Conservation (phyloP, 2,888 invertebrate genomes). For the Ormia ochracea region DNA sequence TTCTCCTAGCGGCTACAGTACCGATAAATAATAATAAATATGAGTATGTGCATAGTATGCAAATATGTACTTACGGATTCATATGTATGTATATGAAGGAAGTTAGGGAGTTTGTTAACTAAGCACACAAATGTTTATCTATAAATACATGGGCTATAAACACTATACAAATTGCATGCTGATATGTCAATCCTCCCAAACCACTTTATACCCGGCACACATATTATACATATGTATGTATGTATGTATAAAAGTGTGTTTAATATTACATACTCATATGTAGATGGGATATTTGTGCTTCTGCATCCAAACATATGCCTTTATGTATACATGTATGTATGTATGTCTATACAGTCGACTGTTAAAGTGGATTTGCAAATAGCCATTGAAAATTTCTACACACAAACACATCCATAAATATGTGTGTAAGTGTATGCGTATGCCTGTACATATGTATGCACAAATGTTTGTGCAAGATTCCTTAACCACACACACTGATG, state of each 20-base stretch:
- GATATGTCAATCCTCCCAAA: slow-evolving; percentile 37
- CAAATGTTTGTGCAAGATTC: not conserved
- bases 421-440: not conserved
- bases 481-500: not conserved
- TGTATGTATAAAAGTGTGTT: not conserved
- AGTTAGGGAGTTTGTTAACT: not conserved
- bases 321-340: too few species aligned
- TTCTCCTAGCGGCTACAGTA: slow-evolving; percentile 1
- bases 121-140: not conserved
- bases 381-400: too few species aligned
- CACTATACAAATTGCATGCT: slow-evolving; percentile 40
- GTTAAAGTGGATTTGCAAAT: too few species aligned
- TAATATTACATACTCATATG: too few species aligned
- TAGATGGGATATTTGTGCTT: too few species aligned
- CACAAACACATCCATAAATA: too few species aligned
- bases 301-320: too few species aligned
- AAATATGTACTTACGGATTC: not conserved
- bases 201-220: slow-evolving; percentile 20
- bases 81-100: not conserved
- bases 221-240: not conserved
- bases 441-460: too few species aligned
- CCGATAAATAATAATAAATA: not conserved
- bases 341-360: too few species aligned
- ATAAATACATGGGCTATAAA: not conserved
- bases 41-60: not conserved